Base-by-base conservation (phyloP, 2,113 vertebrate species). In the Garra rufa region DNA sequence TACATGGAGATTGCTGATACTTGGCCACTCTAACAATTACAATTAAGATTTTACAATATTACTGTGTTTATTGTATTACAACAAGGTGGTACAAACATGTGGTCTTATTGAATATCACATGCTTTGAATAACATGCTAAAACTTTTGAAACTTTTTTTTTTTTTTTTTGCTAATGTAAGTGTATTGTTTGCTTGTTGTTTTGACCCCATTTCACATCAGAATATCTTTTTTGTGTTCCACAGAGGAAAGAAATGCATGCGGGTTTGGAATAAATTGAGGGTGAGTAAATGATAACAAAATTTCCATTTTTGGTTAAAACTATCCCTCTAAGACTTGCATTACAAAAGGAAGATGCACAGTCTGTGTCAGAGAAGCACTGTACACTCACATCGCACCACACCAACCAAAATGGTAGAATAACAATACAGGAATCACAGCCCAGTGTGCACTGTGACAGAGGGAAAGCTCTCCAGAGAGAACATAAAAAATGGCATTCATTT, bases 311-410 rank as follows among this genome's bases (percentile, higher is more conserved):
- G 63, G 1, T 1, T 38, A 19, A 67, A 67, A 21, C 65, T 38
- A 19, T 38, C 19, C 30, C 30, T 17, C 34, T 5, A 21, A 38
- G 65, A 69, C 34, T 41, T 19, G 4, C 34, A 67, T 67, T 34
- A 80, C 57, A 24, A 75, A 26, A 86, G n/a, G 81, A 81, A 76
- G 34, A 75, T n/a, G 21, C n/a, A 75, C 76, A 80, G 69, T 61
- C 50, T 41, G 74, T n/a, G 46, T 84, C 69, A 81, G 48, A 76
- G 70, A 69, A 69, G 70, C 46, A 26, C 41, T 76, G 71, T 38
- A 52, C 50, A 59, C 26, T 19, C 11, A 52, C 63, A 59, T 81
- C 83, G 46, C 77, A 76, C 75, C 57, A 83, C 82, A 50, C 67
- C 84, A 80, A 46, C 67, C 75, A 41, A 24, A 65, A 59, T 6